Base-by-base conservation (phyloP, 2,888 invertebrate species). In the Microplitis manilae region DNA sequence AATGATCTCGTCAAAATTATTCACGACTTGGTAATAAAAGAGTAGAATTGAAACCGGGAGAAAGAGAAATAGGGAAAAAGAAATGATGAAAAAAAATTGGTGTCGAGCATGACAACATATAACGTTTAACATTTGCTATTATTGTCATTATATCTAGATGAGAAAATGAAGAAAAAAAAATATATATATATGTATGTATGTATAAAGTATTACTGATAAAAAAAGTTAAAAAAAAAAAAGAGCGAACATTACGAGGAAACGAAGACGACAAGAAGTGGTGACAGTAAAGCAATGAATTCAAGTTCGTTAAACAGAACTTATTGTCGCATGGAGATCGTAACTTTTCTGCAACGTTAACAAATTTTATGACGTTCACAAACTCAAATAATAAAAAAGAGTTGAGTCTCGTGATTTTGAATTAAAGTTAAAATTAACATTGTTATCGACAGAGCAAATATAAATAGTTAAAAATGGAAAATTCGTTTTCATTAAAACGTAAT, bases 241-340 rank as follows among this genome's bases (percentile, higher is more conserved):
- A 62, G 62, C n/a, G 9, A 20, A 38, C n/a, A 13, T 59, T 38
- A 15, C n/a, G 39, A 30, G 60, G 41, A 60, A 70, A 72, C 68
- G 61, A 60, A 65, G 39, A 39, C 5, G 30, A 65, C 38, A 38
- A 71, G 13, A 65, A 65, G 62, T 64, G 30, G 59, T 71, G 62
- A 71, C 60, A 30, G 70, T 75, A 64, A 65, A 76, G 50, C 76
- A 65, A 76, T 76, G 71, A 71, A 68, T 71, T 50, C 30, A 72
- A 73, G 68, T 72, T 73, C 59, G 77, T 73, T 68, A 70, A 77
- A 77, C 68, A 68, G 41, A 72, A 17, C 72, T 72, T 72, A 30
- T 72, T 41, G 41, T 77, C 70, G 40, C 40, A 73, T 50, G 13
- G 50, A 71, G 62, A 68, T 73, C 73, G 73, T 73, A 72, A 73